Conservation (phyloP, 2,113 vertebrate species). For the Neomonachus schauinslandi region DNA sequence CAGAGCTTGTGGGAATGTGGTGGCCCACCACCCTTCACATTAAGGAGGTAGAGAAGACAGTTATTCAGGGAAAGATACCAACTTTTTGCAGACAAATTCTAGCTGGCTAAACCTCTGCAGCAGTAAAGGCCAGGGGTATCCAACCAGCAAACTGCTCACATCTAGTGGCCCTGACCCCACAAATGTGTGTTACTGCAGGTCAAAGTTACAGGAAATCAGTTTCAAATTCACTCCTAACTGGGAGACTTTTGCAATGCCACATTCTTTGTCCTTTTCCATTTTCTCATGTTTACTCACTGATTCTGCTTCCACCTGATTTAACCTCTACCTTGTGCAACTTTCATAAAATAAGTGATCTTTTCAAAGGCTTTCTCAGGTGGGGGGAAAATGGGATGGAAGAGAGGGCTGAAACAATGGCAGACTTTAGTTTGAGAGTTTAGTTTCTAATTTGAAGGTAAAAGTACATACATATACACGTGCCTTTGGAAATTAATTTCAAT, state of each 20-base stretch:
- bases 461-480: rapidly evolving
- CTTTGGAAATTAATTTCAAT: background rate
- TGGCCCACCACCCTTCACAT: background rate
- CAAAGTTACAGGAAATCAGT: constrained; percentile 23
- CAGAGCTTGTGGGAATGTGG: background rate
- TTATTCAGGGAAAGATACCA: background rate
- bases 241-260: background rate
- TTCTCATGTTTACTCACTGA: constrained; percentile 12
- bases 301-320: background rate
- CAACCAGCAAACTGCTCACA: background rate
- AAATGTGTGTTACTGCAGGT: background rate
- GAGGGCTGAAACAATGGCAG: background rate
- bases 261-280: background rate
- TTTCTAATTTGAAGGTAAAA: background rate
- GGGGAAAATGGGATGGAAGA: background rate
- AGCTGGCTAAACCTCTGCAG: background rate
- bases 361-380: background rate
- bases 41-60: background rate
- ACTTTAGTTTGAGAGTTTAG: background rate
- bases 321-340: constrained; percentile 13
- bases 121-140: background rate
- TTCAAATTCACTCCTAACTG: background rate
- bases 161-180: background rate
- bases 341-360: background rate
- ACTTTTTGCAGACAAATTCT: background rate